phyloP scores from a whole-genome alignment of 2,797 vertebrate genomes.

The Diceros bicornis region DNA sequence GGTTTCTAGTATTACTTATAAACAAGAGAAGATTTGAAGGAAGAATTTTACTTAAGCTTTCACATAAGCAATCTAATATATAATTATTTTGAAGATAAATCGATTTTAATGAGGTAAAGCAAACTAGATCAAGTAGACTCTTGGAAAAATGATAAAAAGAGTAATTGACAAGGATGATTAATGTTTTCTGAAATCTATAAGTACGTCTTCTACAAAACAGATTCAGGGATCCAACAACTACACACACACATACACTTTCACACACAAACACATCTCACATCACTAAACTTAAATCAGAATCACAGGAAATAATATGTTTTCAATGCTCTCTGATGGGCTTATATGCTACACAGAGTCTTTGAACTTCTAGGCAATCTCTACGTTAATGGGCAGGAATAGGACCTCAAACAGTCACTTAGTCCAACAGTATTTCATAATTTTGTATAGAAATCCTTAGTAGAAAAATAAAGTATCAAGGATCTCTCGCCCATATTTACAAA shows the following conservation, averaged over 20 bases:
- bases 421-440: background rate
- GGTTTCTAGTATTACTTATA: background rate
- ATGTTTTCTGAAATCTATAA: background rate
- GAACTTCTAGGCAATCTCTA: constrained; percentile 12
- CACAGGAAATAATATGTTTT: background rate
- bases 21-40: constrained; percentile 8
- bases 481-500: constrained; percentile 29
- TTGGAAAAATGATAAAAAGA: constrained; percentile 44
- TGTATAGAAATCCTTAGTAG: background rate
- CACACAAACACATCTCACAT: background rate
- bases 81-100: background rate
- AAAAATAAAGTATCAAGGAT: constrained; percentile 41
- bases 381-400: background rate
- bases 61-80: background rate
- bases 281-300: constrained; percentile 15
- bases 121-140: background rate
- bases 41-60: constrained; percentile 50
- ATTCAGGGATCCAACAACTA: background rate
- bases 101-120: background rate
- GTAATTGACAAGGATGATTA: constrained; percentile 23
- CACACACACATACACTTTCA: background rate
- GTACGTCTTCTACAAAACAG: constrained; percentile 6
- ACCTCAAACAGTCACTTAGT: background rate
- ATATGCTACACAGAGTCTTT: background rate
- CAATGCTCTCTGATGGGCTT: background rate